Evolutionary conservation across 2,888 invertebrate species (phyloP).

Genomic region (Trachelus stipa): DNA sequence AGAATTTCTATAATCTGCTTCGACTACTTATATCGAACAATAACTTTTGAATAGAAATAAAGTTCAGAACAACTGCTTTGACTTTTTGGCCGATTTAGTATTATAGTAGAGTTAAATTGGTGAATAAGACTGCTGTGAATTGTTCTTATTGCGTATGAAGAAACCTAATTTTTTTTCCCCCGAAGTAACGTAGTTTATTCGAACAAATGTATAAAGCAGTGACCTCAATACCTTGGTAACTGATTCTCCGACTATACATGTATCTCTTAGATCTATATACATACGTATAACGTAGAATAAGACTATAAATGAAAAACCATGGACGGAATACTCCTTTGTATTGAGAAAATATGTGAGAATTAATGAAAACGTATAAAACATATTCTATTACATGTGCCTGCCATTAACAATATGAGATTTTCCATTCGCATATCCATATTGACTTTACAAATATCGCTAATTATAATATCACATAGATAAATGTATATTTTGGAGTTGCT

Average conservation of each 20-base stretch:
- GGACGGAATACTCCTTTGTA: background rate
- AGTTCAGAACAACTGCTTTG: background rate
- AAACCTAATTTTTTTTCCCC: background rate
- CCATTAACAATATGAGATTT: background rate
- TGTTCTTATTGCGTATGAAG: background rate
- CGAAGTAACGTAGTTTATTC: background rate
- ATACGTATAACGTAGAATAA: background rate
- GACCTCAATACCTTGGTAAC: background rate
- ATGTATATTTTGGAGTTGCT: constrained; percentile 5
- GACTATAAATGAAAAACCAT: background rate
- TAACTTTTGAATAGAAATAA: background rate
- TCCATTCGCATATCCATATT: background rate
- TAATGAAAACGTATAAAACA: background rate
- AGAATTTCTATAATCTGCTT: background rate
- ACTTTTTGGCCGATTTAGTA: background rate
- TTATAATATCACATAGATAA: background rate
- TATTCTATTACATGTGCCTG: background rate
- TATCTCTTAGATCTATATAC: background rate
- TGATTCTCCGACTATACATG: background rate
- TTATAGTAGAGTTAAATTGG: background rate
- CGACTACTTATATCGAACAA: background rate
- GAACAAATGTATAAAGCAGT: background rate
- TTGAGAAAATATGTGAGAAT: background rate
- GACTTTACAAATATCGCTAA: background rate
- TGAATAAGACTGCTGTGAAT: background rate